Evolutionary conservation across 2,797 vertebrate genomes (phyloP).

Genomic region (Clarias pachynema): DNA sequence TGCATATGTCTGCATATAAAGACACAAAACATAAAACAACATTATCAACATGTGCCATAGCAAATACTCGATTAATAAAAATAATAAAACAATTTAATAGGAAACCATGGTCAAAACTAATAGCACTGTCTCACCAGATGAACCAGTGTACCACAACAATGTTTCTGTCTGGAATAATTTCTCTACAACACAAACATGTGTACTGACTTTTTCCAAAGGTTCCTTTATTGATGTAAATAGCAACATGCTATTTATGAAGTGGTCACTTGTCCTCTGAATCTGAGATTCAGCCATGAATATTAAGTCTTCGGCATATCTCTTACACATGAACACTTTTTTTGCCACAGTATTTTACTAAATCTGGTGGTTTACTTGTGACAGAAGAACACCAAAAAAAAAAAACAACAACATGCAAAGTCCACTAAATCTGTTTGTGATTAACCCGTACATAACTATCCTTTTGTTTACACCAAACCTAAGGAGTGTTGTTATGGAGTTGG

Average conservation of each 20-base stretch:
- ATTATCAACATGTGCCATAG: background rate
- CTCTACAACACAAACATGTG: background rate
- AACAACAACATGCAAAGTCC: background rate
- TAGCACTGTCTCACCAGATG: background rate
- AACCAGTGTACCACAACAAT: background rate
- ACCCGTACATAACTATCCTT: background rate
- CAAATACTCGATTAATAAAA: background rate
- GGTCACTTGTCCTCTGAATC: background rate
- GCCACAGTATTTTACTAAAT: background rate
- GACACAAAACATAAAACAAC: conserved; percentile 22
- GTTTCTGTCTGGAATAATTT: background rate
- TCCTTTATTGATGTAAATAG: background rate
- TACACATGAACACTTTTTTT: background rate
- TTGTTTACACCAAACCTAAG: background rate
- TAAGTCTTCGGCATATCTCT: background rate
- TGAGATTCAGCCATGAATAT: background rate
- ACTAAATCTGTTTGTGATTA: background rate
- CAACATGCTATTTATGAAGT: background rate
- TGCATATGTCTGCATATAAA: conserved; percentile 73
- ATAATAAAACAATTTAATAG: background rate
- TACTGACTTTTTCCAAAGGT: background rate
- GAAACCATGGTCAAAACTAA: background rate
- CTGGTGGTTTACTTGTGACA: background rate
- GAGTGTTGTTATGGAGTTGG: background rate
- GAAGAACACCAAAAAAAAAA: background rate